These are phyloP conservation scores for Euthynnus affinis DNA, from an alignment of 2,797 vertebrate species.

Conservation along the genomic window DNA sequence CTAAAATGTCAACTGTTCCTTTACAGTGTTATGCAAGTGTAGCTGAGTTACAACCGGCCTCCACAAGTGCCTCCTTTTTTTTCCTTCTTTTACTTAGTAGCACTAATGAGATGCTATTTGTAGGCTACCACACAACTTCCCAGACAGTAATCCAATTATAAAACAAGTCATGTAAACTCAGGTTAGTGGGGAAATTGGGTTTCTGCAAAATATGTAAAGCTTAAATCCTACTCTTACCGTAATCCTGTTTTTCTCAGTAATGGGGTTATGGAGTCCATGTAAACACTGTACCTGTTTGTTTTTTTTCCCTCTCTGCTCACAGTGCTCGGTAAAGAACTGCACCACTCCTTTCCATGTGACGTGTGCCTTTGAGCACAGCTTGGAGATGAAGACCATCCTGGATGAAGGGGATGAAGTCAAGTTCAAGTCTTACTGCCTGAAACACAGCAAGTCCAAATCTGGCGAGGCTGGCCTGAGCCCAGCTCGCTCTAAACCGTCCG, in stretches of 20 bases:
- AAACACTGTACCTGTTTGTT: background rate
- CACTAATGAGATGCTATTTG: background rate
- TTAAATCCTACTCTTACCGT: background rate
- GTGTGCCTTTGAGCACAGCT: slow-evolving; percentile 97
- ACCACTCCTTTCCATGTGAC: slow-evolving; percentile 99
- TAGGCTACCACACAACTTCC: background rate
- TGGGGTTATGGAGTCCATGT: background rate
- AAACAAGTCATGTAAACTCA: background rate
- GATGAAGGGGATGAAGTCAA: slow-evolving; percentile 98
- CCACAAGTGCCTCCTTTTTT: background rate
- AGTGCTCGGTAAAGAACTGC: slow-evolving; percentile 99
- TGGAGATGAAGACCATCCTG: slow-evolving; percentile 99
- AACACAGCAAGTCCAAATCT: slow-evolving; percentile 94
- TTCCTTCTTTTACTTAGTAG: background rate
- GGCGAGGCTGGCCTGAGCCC: slow-evolving; percentile 85
- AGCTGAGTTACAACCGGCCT: no score
- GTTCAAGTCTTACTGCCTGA: slow-evolving; percentile 97
- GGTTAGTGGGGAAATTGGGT: background rate
- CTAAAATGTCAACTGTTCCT: background rate
- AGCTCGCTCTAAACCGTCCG: slow-evolving; percentile 88
- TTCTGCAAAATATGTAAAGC: background rate
- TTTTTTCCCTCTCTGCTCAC: background rate
- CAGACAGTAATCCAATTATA: background rate
- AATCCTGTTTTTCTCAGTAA: background rate
- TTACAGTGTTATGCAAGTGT: no score